Base-by-base conservation (phyloP, 2,888 invertebrate species). In the Drosophila quasianomalipes region DNA sequence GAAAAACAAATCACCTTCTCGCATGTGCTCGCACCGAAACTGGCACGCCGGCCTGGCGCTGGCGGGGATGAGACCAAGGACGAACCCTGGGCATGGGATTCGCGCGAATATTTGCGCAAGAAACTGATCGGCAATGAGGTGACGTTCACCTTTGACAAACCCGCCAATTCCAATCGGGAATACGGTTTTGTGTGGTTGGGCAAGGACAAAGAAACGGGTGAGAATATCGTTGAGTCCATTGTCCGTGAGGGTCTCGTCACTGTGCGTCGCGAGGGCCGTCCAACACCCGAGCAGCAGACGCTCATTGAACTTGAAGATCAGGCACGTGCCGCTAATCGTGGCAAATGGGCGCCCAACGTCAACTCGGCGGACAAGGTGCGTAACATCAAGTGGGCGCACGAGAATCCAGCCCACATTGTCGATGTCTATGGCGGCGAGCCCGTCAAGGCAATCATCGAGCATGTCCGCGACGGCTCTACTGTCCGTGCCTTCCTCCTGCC, bases 61-160 rank as follows among this genome's bases (percentile, higher is more conserved):
- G 93, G 93, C 74, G 94, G 95, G 51, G 95, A 95, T 53, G 96
- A 96, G 90, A 95, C 95, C 16, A 96, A 96, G 92, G 98, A 98
- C 92, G 97, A 99, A 94, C 97, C 99, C 2, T 99, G 95, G 94
- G 99, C 99, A 0, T 99, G 99, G 99, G 99, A 99, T 92, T 97
- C 99, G 1, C 96, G 99, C 65, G 99, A 99, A 94, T 99, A 96
- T 92, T 94, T 99, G 58, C 95, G 99, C 44, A 97, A 98, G 92
- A 98, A 97, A 93, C 94, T 99, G 41, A 96, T 99, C 88, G 98
- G 98, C 3, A 97, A 97, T 92, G 97, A 97, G 88, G 97, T 99
- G 0, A 95, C 95, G 22, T 99, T 98, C 92, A 96, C 96, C 44
- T 95, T 95, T 62, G 98, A 99, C 91, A 97, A 97, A 91, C 96